Percentiles rank a stretch among this genome's conserved stretches.
phyloP scores from a whole-genome alignment of 2,113 vertebrate species.

The Eurypyga helias region DNA sequence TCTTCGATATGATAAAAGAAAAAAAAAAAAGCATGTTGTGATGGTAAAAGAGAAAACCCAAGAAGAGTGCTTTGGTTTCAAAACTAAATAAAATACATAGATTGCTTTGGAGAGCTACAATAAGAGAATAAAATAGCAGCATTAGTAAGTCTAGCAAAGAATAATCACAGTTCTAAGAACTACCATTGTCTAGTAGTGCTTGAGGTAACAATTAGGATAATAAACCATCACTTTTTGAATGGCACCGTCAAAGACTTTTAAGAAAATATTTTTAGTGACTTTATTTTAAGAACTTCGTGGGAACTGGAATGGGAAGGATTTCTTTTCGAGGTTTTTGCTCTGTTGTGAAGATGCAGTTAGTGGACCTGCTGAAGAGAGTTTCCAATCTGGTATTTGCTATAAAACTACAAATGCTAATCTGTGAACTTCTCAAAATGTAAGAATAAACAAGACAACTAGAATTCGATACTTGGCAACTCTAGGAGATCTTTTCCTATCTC shows the following conservation, averaged over 20 bases:
- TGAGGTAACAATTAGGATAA: background rate
- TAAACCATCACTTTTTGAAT: background rate
- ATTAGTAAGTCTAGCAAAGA: background rate
- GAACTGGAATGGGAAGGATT: background rate
- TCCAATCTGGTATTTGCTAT: background rate
- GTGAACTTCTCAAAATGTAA: background rate
- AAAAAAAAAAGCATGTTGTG: accelerated
- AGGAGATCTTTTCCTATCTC: background rate
- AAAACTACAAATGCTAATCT: background rate
- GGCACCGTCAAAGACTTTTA: background rate
- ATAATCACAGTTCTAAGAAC: background rate
- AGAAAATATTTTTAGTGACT: background rate
- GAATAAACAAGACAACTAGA: background rate
- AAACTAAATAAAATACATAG: background rate
- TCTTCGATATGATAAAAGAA: background rate
- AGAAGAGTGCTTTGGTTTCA: background rate
- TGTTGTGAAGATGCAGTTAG: background rate
- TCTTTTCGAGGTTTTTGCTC: background rate
- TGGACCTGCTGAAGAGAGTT: background rate
- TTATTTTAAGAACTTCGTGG: background rate
- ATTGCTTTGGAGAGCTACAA: background rate
- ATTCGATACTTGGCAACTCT: background rate
- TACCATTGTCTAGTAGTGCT: background rate
- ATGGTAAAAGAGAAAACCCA: background rate
- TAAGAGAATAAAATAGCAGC: background rate